Evolutionary conservation across 2,888 invertebrate genomes (phyloP), one percentile per base, ranked within the genome.

Genomic region (Cephalotes varians): DNA sequence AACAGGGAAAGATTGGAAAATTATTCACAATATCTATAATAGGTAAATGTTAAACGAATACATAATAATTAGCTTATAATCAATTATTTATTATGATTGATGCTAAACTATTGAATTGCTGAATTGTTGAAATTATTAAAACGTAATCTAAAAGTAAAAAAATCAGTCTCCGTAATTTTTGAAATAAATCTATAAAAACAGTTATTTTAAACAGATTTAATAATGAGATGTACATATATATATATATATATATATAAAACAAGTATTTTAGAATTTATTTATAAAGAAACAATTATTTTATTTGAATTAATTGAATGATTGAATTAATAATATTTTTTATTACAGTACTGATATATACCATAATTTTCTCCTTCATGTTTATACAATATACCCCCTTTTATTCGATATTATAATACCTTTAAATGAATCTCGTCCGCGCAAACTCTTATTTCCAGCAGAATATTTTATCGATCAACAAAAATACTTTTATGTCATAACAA

Each of bases 401-500:
- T 18, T 60, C 18, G 60, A 73, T 73, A 47, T 47, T 31, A 1
- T 73, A 21, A 18, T 6, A 21, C 74, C 62, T 21, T 49, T 74
- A n/a, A 74, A 74, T 12, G 47, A 3, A 44, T 74, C 74, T 47
- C 74, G 74, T 18, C 62, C 47, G 1, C 47, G 47, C 1, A 3
- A 74, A 34, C n/a, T 47, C 3, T 0, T 74, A 0, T 34, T 74
- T 60, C 5, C 12, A 0, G 31, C 5, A 3, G 58, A 60, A 58
- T 73, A 31, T 73, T 58, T 73, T 21, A 21, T 62, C 2, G 47
- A 74, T 34, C 62, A 25, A 1, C 21, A 74, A 1, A 74, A 74
- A 12, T 62, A 74, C 1, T 74, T 74, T 49, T 6, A 18, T n/a
- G 6, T 62, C 7, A 18, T 62, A 34, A 6, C 34, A 60, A 6